Percentiles rank a stretch among this genome's conserved stretches.
Conservation (phyloP, 2,113 vertebrate genomes). For the Bagarius yarrelli region DNA sequence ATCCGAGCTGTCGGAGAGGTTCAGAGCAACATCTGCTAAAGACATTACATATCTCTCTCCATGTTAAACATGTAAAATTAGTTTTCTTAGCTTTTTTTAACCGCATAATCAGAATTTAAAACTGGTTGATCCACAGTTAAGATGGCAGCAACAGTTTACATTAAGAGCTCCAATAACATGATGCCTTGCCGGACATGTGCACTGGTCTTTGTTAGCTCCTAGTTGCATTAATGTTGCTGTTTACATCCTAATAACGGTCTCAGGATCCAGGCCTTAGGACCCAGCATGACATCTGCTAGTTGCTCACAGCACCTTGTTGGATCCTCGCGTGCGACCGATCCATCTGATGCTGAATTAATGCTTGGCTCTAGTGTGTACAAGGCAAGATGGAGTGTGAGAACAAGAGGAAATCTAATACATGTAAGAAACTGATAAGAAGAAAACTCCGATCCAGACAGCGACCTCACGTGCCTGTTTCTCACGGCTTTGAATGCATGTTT, state of each 20-base stretch:
- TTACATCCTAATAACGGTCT: background rate
- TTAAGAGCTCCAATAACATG: background rate
- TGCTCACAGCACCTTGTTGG: conserved; percentile 30
- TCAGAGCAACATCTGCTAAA: background rate
- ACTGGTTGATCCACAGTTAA: background rate
- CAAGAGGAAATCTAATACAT: conserved; percentile 47
- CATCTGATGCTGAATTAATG: conserved; percentile 50
- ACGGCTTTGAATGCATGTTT: background rate
- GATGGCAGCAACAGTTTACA: background rate
- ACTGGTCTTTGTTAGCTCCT: background rate
- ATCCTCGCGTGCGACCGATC: conserved; percentile 55
- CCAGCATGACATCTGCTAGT: conserved; percentile 31
- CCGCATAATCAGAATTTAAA: background rate
- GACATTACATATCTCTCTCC: background rate
- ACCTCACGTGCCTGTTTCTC: conserved; percentile 16
- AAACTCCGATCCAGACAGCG: conserved; percentile 6
- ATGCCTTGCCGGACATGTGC: background rate
- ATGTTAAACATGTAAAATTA: background rate
- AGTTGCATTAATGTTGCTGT: background rate
- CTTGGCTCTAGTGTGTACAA: conserved; percentile 48
- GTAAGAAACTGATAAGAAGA: conserved; percentile 41
- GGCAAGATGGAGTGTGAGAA: conserved; percentile 41
- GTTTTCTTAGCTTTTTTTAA: background rate
- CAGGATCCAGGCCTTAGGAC: conserved; percentile 48
- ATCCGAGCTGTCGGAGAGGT: background rate